phyloP scores from a whole-genome alignment of 2,113 vertebrate genomes.

The Colius striatus region DNA sequence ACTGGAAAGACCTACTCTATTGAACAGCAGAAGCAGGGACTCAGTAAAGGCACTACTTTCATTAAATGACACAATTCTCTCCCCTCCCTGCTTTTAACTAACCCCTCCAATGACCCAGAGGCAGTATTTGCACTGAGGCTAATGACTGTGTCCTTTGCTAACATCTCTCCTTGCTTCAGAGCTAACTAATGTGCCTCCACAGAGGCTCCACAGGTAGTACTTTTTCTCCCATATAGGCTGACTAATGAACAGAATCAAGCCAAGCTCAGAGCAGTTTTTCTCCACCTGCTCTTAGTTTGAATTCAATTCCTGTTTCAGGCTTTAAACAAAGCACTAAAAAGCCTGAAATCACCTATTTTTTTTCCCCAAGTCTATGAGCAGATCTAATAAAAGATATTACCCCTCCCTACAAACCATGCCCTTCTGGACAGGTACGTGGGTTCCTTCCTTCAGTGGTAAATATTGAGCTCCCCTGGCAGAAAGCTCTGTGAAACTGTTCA shows the following conservation, averaged over 20 bases:
- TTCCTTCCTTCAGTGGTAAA: background rate
- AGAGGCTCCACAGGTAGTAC: background rate
- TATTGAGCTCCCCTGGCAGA: background rate
- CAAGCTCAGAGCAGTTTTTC: background rate
- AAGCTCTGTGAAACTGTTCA: background rate
- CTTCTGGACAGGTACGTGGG: fast-evolving
- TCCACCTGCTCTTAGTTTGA: background rate
- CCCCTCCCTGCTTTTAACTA: background rate
- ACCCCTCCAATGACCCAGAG: background rate
- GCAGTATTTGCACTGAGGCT: background rate
- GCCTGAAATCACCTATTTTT: background rate
- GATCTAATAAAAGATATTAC: background rate
- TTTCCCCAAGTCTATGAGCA: background rate
- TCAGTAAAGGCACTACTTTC: background rate
- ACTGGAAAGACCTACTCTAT: background rate
- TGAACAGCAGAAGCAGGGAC: background rate
- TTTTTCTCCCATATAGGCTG: background rate
- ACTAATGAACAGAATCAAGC: background rate
- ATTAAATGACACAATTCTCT: background rate
- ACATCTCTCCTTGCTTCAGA: background rate
- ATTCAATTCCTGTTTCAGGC: background rate
- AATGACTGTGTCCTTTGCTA: background rate
- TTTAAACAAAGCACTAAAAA: background rate
- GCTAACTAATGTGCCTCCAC: background rate
- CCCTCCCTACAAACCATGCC: background rate